Evolutionary conservation across 1,140 invertebrate genomes (phyloP), one percentile per base, ranked within the genome.

Genomic region (Macrobrachium rosenbergii): DNA sequence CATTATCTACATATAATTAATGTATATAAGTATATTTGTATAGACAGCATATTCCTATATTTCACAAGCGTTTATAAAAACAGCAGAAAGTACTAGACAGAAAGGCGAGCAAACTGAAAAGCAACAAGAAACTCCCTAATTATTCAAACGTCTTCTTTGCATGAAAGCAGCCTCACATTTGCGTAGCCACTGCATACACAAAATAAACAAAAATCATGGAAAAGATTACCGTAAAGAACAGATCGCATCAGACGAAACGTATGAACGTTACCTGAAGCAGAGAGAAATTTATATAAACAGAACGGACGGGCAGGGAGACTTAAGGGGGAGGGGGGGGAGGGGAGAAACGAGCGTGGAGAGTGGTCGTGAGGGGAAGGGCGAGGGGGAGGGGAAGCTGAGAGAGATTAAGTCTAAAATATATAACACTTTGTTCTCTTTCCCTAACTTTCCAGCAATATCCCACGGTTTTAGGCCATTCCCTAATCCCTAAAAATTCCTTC

Each of bases 361-460:
- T 37, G 28, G 28, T 37, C 28, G 69, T 23, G 21, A 28, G 69
- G 11, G 11, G 69, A 11, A 23, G 21, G 21, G 21, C 1, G 21
- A 6, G 21, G n/a, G 16, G 69, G n/a, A 11, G 21, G 7, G 21
- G 69, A 43, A 43, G 69, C 6, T 23, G n/a, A 28, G 69, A 28
- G 23, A 17, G 10, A 52, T 52, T 52, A 52, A 52, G 52, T 52
- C 52, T 52, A 52, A 52, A 52, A 67, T 67, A 28, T 21, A 28
- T n/a, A 52, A 52, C 52, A 52, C 79, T 81, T 37, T 75, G 21
- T 62, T 63, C 80, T 64, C 72, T 64, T 80, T 58, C 67, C 67
- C 73, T 80, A 77, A 43, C 84, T 78, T 60, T 45, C 83, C 28
- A 86, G 83, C 80, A 86, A 86, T 86, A 86, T 86, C 67, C 76